Conservation (phyloP, 35 echinoderm and acorn worm species). For the Apostichopus japonicus region DNA sequence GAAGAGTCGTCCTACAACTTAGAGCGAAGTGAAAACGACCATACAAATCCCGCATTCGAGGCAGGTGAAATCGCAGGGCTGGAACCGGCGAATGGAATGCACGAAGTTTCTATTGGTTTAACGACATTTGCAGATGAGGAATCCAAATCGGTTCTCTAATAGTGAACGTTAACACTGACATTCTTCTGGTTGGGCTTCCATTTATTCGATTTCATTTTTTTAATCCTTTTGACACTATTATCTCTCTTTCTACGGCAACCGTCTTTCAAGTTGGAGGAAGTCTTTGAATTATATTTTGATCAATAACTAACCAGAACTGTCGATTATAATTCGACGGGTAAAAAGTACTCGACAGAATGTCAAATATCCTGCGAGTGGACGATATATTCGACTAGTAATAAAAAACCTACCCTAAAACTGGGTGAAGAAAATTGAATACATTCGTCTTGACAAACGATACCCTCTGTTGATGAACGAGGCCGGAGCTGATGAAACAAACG, state of each 20-base stretch:
- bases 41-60: conserved; percentile 43
- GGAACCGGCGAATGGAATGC: conserved; percentile 27
- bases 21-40: conserved; percentile 23
- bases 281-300: background rate
- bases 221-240: too few relatives aligned
- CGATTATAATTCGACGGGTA: too few relatives aligned
- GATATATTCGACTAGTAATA: too few relatives aligned
- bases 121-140: conserved; percentile 44
- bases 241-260: conserved; percentile 4
- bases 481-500: too few relatives aligned
- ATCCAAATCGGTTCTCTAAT: conserved; percentile 31
- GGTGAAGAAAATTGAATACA: too few relatives aligned
- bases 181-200: background rate
- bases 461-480: too few relatives aligned
- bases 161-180: background rate
- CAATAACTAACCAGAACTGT: too few relatives aligned
- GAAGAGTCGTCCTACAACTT: conserved; percentile 42
- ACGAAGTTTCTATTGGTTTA: conserved; percentile 31
- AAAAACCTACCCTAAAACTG: too few relatives aligned
- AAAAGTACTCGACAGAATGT: too few relatives aligned
- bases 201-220: background rate
- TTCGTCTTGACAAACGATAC: too few relatives aligned
- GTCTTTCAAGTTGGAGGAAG: conserved; percentile 11
- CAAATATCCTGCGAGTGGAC: too few relatives aligned
- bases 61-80: conserved; percentile 43